A percentile compares a stretch with the other conserved stretches of the same genome.
These are phyloP conservation scores for Lytechinus pictus DNA, from an alignment of 35 echinoderm and acorn worm genomes.

Conservation along the genomic window DNA sequence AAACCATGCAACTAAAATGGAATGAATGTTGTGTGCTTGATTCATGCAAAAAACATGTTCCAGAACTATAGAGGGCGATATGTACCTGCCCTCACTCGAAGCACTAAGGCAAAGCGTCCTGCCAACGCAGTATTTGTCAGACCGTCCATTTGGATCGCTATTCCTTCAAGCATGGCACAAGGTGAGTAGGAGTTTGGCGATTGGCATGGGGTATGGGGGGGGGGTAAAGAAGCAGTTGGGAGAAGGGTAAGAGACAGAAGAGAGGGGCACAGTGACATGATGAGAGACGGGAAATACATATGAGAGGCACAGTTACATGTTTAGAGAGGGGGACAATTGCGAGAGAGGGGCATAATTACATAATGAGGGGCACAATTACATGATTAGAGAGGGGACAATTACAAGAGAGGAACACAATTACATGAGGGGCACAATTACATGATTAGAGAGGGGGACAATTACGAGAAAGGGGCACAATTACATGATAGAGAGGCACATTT, in stretches of 20 bases:
- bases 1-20: background rate
- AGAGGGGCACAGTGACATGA: too few relatives aligned
- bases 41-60: background rate
- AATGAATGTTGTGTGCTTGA: background rate
- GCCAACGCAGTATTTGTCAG: conserved; percentile 78
- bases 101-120: background rate
- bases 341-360: too few relatives aligned
- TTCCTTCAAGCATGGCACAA: conserved; percentile 25
- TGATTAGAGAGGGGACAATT: too few relatives aligned
- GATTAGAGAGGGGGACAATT: too few relatives aligned
- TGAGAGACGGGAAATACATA: too few relatives aligned
- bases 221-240: background rate
- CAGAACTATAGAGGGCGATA: background rate
- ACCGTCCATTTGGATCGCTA: conserved; percentile 73
- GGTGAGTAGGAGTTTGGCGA: background rate
- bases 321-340: too few relatives aligned
- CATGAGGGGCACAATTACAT: too few relatives aligned
- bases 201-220: background rate
- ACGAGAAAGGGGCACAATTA: too few relatives aligned
- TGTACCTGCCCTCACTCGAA: conserved; percentile 54
- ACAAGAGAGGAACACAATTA: too few relatives aligned
- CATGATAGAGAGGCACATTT: too few relatives aligned
- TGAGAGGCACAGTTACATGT: too few relatives aligned
- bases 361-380: too few relatives aligned
- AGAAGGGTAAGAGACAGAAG: background rate